A percentile compares a stretch with the other conserved stretches of the same genome.
These are phyloP conservation scores for Hypanus sabinus DNA, from an alignment of 2,113 vertebrate species.

Conservation along the genomic window DNA sequence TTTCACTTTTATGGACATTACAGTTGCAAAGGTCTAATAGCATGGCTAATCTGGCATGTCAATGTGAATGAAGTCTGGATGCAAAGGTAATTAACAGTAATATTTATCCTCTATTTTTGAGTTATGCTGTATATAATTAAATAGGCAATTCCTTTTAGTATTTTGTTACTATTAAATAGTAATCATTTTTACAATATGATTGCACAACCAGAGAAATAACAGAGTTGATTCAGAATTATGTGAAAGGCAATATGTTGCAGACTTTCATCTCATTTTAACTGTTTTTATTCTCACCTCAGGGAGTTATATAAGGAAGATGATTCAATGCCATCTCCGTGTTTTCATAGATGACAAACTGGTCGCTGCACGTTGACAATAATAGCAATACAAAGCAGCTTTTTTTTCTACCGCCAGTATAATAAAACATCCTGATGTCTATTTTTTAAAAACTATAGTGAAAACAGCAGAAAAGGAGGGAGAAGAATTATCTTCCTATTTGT, in stretches of 20 bases:
- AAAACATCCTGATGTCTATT: conserved; percentile 11
- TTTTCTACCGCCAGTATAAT: conserved; percentile 14
- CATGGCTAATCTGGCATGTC: background rate
- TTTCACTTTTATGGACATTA: background rate
- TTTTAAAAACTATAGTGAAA: conserved; percentile 5
- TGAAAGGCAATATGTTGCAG: background rate
- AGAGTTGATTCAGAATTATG: background rate
- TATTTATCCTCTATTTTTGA: background rate
- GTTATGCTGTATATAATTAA: background rate
- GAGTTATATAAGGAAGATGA: background rate
- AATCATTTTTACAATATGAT: background rate
- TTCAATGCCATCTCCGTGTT: conserved; percentile 1
- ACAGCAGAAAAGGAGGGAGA: background rate
- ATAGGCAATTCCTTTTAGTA: background rate
- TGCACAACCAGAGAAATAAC: background rate
- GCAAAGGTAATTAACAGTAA: background rate
- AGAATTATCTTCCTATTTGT: conserved; percentile 5
- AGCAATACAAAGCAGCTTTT: background rate
- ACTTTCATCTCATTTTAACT: conserved; percentile 1
- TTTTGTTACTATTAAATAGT: background rate
- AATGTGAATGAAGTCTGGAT: too few species aligned
- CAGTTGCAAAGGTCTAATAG: background rate
- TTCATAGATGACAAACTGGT: background rate
- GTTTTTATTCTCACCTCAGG: background rate
- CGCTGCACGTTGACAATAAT: background rate